These are phyloP conservation scores for Garra rufa DNA, from an alignment of 2,113 vertebrate species.

Conservation along the genomic window DNA sequence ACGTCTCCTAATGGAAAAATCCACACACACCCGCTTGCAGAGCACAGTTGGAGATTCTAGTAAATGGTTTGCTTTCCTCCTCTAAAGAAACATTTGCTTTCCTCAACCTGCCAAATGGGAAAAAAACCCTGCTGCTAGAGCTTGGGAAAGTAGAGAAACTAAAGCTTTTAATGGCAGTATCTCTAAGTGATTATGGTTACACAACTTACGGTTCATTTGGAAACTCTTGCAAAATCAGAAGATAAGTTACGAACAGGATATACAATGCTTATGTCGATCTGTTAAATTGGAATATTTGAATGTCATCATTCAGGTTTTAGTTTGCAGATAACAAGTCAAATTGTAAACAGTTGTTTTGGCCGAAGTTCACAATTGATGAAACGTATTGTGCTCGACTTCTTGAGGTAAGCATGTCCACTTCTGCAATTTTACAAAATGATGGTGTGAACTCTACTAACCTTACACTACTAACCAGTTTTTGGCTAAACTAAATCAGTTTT, in stretches of 20 bases:
- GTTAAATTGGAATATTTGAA: neutral
- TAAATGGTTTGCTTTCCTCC: slow-evolving; percentile 10
- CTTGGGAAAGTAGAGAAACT: slow-evolving; percentile 5
- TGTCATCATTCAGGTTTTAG: neutral
- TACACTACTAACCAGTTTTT: neutral
- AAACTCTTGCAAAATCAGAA: neutral
- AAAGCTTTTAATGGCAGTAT: neutral
- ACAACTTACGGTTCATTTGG: neutral
- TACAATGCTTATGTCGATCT: neutral
- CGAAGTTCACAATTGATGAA: neutral
- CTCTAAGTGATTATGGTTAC: neutral
- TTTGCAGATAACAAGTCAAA: neutral
- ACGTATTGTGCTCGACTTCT: neutral
- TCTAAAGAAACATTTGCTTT: slow-evolving; percentile 25
- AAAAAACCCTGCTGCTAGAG: neutral
- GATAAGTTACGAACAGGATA: no score
- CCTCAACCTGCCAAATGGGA: neutral
- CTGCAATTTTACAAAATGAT: neutral
- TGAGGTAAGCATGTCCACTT: neutral
- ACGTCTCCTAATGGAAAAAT: slow-evolving; percentile 6
- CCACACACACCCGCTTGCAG: neutral
- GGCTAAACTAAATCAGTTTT: neutral
- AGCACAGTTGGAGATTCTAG: slow-evolving; percentile 2
- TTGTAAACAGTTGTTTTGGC: neutral
- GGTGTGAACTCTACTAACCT: neutral